A percentile compares a stretch with the other conserved stretches of the same genome.
Conservation (phyloP, 2,888 invertebrate genomes). For the Oscheius sp. region DNA sequence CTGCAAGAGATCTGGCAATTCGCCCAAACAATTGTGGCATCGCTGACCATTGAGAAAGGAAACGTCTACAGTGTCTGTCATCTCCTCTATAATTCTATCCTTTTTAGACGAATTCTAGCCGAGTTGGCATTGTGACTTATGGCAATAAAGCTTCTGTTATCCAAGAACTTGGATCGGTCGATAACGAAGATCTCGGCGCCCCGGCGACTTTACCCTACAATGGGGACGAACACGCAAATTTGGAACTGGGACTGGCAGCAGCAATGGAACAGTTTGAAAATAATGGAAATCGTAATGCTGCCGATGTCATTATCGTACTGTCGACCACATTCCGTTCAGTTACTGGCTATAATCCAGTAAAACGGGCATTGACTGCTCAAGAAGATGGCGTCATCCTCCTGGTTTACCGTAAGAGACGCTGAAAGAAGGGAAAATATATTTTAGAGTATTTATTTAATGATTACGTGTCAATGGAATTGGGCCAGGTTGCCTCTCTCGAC, state of each 20-base stretch:
- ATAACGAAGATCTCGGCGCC: slow-evolving; percentile 3
- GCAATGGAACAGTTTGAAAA: slow-evolving; percentile 7
- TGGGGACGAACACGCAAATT: neutral
- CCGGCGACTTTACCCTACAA: neutral
- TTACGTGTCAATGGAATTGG: no score
- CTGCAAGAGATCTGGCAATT: neutral
- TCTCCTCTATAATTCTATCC: no score
- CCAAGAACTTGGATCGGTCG: neutral
- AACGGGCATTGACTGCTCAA: slow-evolving; percentile 1
- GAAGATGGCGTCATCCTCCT: slow-evolving; percentile 28
- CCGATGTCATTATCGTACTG: slow-evolving; percentile 4
- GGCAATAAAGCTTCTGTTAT: neutral
- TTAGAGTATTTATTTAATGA: no score
- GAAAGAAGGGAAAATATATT: neutral
- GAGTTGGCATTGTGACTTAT: slow-evolving; percentile 27
- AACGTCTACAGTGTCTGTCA: neutral
- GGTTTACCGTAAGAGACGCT: neutral
- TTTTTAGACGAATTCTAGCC: neutral
- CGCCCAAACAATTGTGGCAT: neutral
- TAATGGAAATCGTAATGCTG: neutral
- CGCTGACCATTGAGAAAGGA: neutral
- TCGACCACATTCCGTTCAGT: slow-evolving; percentile 6
- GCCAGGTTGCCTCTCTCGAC: no score
- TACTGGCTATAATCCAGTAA: neutral
- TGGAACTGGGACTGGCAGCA: neutral